Percentiles rank a stretch among this genome's conserved stretches.
phyloP scores from a whole-genome alignment of 2,888 invertebrate species.

The Amiota communis region DNA sequence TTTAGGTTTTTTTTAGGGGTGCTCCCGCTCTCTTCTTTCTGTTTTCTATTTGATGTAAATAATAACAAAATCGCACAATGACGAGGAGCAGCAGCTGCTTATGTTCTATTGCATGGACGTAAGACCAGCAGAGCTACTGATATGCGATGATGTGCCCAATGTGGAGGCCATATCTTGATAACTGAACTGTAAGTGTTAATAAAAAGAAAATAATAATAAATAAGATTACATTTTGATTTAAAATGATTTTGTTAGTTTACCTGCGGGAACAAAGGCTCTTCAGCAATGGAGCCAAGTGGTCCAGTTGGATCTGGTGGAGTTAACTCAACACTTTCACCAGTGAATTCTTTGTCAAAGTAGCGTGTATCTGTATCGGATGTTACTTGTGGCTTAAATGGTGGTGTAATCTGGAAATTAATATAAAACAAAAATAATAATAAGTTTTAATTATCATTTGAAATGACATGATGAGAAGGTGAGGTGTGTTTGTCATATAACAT shows the following conservation, averaged over 20 bases:
- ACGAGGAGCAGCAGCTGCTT: slow-evolving; percentile 40
- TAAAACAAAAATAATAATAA: slow-evolving; percentile 11
- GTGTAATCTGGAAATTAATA: slow-evolving; percentile 81
- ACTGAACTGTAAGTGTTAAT: slow-evolving; percentile 80
- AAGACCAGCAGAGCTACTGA: slow-evolving; percentile 76
- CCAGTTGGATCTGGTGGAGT: slow-evolving; percentile 89
- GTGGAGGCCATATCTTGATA: slow-evolving; percentile 83
- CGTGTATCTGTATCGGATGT: slow-evolving; percentile 96
- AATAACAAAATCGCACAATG: neutral
- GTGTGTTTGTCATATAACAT: no score
- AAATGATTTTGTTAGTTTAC: slow-evolving; percentile 49
- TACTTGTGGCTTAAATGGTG: slow-evolving; percentile 95
- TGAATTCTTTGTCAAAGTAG: slow-evolving; percentile 99
- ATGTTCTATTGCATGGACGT: slow-evolving; percentile 73
- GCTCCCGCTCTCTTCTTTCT: slow-evolving; percentile 24
- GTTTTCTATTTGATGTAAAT: slow-evolving; percentile 31
- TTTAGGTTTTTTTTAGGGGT: slow-evolving; percentile 38
- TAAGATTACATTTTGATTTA: neutral
- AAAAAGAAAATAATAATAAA: slow-evolving; percentile 48
- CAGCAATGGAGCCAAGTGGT: slow-evolving; percentile 79
- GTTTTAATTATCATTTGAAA: neutral
- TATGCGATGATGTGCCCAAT: slow-evolving; percentile 78
- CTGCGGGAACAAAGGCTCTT: slow-evolving; percentile 81
- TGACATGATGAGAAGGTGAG: no score
- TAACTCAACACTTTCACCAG: slow-evolving; percentile 95